These are phyloP conservation scores for Phalloptychus januarius DNA, from an alignment of 2,797 vertebrate genomes.

Conservation along the genomic window DNA sequence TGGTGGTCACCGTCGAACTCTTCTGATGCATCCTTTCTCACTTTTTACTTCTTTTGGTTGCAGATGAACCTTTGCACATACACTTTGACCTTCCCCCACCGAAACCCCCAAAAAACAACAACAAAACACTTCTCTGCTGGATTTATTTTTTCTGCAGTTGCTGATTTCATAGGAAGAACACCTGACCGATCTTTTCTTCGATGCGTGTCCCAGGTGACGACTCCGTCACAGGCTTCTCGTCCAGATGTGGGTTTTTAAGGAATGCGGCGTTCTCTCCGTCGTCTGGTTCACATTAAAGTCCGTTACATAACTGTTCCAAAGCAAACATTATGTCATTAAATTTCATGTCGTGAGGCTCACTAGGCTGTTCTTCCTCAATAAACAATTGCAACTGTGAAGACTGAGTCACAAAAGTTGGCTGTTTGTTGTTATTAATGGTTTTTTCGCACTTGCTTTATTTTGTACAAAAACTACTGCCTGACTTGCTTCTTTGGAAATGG, in stretches of 20 bases:
- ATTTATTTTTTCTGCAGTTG: neutral
- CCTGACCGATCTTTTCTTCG: neutral
- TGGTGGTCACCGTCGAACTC: neutral
- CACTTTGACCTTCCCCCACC: neutral
- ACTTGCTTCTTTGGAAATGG: neutral
- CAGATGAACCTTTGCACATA: neutral
- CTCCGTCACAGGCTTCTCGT: neutral
- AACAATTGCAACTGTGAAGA: neutral
- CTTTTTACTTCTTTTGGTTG: neutral
- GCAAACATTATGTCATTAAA: conserved; percentile 30
- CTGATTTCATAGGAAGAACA: neutral
- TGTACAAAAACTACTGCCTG: neutral
- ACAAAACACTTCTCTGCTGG: neutral
- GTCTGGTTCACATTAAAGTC: conserved; percentile 37
- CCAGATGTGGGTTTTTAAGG: conserved; percentile 26
- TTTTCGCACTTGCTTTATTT: neutral
- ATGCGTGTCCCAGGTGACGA: neutral
- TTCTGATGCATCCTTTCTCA: neutral
- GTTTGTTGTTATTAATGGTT: neutral
- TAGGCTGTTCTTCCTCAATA: neutral
- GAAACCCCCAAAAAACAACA: too few relatives aligned
- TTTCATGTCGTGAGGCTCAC: neutral
- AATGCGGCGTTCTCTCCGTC: conserved; percentile 30
- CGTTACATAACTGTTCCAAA: conserved; percentile 43
- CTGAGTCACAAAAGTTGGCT: neutral